These are phyloP conservation scores for Caiman crocodilus DNA, from an alignment of 2,797 vertebrate genomes.

Conservation along the genomic window DNA sequence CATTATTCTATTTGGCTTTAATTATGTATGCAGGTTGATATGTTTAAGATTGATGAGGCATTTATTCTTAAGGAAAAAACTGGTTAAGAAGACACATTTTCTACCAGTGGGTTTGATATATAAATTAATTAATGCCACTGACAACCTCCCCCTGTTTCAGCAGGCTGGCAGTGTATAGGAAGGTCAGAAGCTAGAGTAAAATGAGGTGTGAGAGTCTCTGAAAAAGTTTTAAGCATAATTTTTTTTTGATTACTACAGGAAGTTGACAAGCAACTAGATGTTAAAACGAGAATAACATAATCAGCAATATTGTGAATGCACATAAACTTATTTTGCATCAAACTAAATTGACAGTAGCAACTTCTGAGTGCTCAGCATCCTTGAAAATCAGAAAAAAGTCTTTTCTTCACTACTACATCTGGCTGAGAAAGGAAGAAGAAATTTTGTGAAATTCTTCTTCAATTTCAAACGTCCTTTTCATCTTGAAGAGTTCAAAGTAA, in stretches of 20 bases:
- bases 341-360: constrained; percentile 27
- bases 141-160: neutral
- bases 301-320: neutral
- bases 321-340: neutral
- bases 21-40: neutral
- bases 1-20: constrained; percentile 4
- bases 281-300: constrained; percentile 19
- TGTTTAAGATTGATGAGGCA: constrained; percentile 6
- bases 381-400: neutral
- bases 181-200: constrained; percentile 4
- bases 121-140: neutral
- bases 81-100: neutral
- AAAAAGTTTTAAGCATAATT: constrained; percentile 10
- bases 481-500: constrained; percentile 2
- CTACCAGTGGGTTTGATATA: neutral
- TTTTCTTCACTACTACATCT: neutral
- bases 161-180: neutral
- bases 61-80: neutral
- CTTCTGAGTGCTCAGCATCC: neutral
- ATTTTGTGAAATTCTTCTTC: neutral
- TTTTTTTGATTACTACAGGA: neutral
- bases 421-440: neutral
- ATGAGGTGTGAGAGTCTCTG: neutral
- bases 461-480: neutral
- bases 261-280: neutral